Conservation (phyloP, 2,797 vertebrate species). For the Manis crassicaudata region DNA sequence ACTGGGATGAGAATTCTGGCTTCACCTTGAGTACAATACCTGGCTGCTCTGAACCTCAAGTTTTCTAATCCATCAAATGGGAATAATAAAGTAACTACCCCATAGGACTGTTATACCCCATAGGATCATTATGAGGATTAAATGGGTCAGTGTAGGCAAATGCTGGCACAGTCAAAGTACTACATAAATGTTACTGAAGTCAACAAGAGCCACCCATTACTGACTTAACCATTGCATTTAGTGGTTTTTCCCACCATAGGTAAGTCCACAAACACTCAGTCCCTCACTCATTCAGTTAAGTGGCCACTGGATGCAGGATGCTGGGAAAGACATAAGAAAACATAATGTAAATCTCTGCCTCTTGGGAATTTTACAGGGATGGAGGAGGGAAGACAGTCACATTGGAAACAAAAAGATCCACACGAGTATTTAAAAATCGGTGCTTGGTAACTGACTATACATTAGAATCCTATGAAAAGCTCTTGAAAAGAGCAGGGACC, state of each 20-base stretch:
- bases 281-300: background rate
- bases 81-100: background rate
- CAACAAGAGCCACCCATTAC: background rate
- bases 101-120: background rate
- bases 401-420: background rate
- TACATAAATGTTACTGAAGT: background rate
- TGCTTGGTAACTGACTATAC: background rate
- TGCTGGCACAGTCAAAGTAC: background rate
- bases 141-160: background rate
- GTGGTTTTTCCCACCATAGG: background rate
- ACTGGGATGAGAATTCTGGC: background rate
- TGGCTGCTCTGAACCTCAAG: background rate
- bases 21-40: background rate
- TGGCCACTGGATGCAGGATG: background rate
- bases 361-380: background rate
- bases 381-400: background rate
- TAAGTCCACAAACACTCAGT: background rate
- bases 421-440: background rate
- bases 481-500: background rate
- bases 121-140: background rate
- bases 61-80: background rate
- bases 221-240: background rate
- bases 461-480: background rate
- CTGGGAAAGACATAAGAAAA: background rate
- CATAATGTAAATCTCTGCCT: background rate